These are phyloP conservation scores for Anolis sagrei DNA, from an alignment of 2,113 vertebrate species.

Conservation along the genomic window DNA sequence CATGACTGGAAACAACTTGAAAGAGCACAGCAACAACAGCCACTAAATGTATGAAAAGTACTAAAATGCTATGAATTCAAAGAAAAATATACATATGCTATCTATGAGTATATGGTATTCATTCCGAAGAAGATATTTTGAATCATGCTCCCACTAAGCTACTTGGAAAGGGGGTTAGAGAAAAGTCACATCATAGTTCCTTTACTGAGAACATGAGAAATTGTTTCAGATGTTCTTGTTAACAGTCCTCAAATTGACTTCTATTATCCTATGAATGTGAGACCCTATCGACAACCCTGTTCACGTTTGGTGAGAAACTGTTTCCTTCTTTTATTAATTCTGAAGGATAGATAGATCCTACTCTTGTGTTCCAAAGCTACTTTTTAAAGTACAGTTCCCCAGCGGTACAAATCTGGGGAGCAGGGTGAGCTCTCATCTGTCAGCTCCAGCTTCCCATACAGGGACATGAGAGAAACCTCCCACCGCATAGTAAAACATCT, in stretches of 20 bases:
- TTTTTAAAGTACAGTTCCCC: constrained; percentile 1
- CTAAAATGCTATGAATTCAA: neutral
- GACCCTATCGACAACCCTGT: no score
- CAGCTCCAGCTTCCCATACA: no score
- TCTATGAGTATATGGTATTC: neutral
- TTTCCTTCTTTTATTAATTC: neutral
- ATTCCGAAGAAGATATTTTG: neutral
- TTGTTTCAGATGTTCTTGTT: no score
- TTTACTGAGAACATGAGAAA: neutral
- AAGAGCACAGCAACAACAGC: neutral
- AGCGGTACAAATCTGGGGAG: no score
- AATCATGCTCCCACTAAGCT: neutral
- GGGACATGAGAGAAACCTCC: no score
- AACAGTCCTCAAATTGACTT: no score
- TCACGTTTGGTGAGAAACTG: no score
- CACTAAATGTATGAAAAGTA: constrained; percentile 2
- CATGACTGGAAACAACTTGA: neutral
- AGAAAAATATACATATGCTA: neutral
- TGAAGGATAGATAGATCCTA: neutral
- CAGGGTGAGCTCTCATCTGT: no score
- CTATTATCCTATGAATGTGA: no score
- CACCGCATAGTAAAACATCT: no score
- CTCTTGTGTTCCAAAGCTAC: neutral
- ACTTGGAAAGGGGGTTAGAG: fast-evolving
- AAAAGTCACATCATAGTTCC: neutral